phyloP scores from a whole-genome alignment of 2,797 vertebrate genomes.

The Alfaro cultratus region DNA sequence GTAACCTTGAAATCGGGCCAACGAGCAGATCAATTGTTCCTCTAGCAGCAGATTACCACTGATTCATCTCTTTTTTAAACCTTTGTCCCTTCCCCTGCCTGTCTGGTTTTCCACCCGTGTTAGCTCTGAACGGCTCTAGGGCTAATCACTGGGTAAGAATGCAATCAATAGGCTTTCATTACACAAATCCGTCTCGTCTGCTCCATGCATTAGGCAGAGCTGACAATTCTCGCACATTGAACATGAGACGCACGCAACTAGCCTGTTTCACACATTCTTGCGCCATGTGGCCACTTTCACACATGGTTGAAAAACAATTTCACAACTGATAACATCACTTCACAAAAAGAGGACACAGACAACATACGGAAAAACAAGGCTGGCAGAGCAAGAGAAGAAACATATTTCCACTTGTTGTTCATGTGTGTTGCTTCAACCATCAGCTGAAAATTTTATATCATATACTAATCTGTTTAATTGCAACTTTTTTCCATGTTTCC shows the following conservation, averaged over 20 bases:
- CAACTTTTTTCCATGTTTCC: fast-evolving
- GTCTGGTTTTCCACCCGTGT: slow-evolving; percentile 75
- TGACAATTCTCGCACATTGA: slow-evolving; percentile 17
- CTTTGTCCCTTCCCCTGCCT: slow-evolving; percentile 67
- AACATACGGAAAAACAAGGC: not conserved
- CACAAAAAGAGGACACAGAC: not conserved
- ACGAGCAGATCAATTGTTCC: slow-evolving; percentile 80
- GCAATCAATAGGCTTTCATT: slow-evolving; percentile 75
- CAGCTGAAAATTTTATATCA: not conserved
- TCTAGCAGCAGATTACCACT: slow-evolving; percentile 74
- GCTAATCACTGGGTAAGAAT: slow-evolving; percentile 66
- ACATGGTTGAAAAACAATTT: slow-evolving; percentile 7
- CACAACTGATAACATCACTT: slow-evolving; percentile 2
- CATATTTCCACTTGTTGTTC: not conserved
- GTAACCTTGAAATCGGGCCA: slow-evolving; percentile 78
- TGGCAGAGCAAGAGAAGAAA: no score
- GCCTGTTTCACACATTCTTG: slow-evolving; percentile 9
- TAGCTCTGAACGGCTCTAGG: slow-evolving; percentile 66
- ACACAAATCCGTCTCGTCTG: slow-evolving; percentile 71
- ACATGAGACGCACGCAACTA: slow-evolving; percentile 15
- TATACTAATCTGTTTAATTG: not conserved
- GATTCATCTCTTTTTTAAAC: slow-evolving; percentile 76
- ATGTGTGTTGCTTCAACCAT: not conserved
- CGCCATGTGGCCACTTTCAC: slow-evolving; percentile 5
- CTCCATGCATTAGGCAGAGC: slow-evolving; percentile 49